Evolutionary conservation across 2,797 vertebrate species (phyloP), one percentile per base, ranked within the genome.

Genomic region (Gallirallus australis): DNA sequence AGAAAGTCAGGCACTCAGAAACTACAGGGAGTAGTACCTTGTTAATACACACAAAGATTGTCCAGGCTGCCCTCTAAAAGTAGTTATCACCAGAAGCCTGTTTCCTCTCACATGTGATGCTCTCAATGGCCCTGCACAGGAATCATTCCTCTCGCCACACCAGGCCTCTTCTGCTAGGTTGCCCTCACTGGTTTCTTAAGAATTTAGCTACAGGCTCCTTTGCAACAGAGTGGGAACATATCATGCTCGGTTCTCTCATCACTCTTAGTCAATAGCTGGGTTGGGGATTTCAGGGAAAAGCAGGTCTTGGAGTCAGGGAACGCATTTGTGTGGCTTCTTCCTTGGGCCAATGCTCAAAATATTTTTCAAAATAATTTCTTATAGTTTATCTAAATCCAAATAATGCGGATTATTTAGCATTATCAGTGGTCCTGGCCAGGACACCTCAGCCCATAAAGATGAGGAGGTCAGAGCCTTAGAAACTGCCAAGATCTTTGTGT

Each of bases 1-100:
- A 95, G 47, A 71, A 90, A 92, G 16, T 35, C 59, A 35, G 56
- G 47, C 33, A 18, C 48, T 89, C 35, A 25, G 52, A 75, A 75
- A n/a, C 69, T 37, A 20, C 15, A 14, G 23, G 12, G 39, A 92
- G 33, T n/a, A 80, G 30, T 2, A 2, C 61, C 79, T 54, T 13
- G 1, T n/a, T 91, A 76, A 72, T 53, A n/a, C 1, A 47, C 4
- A 78, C 53, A 30, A 61, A 3, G 47, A 6, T 79, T 90, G 82
- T 78, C 35, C 7, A 31, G 63, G 18, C 12, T 69, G 39, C 56
- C 5, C 4, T 82, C 45, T 90, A 40, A 30, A 81, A 78, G 69
- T 27, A 80, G 39, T 35, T 90, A 86, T 82, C 65, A 61, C 30
- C 11, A 77, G 57, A 72, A 57, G 48, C 61, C 42, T 37, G 7